Base-by-base conservation (phyloP, 2,113 vertebrate species). In the Nesogale talazaci region DNA sequence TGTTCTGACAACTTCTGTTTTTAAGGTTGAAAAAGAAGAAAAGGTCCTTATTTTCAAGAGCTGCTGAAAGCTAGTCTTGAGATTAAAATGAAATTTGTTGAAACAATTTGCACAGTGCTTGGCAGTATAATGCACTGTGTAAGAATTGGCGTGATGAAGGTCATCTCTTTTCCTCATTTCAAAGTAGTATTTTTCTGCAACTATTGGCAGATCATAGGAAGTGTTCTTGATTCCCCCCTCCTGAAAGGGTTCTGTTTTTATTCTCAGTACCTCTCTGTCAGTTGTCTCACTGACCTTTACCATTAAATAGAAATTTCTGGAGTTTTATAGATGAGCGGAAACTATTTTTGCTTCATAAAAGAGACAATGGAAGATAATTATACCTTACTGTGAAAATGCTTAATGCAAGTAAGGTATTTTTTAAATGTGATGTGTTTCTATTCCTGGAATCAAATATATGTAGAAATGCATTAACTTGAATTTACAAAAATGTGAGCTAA, bases 281-380 rank as follows among this genome's bases (percentile, higher is more conserved):
- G 34, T 69, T 92, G 20, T 92, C 84, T 70, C 63, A 72, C 12
- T 96, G 83, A 94, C 57, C 80, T 89, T 89, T 82, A 69, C 34
- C 19, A 52, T 36, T 93, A 87, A 82, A 67, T 25, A 16, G 59
- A 84, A 80, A 69, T 79, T 63, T 88, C 81, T 88, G 22, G 19
- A 86, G n/a, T 29, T 95, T 84, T 92, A 59, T 42, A 94, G 78
- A 93, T 78, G 46, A 83, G 36, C n/a, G 79, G 15, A 84, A 93
- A 75, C 67, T 89, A 90, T 87, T 94, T 95, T 95, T 96, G 92
- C 75, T 82, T 93, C 38, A 63, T 75, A 72, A 94, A 76, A 86
- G 83, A 94, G 59, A 93, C 77, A 96, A 87, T 75, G 34, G 57
- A 70, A 93, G 69, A 78, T 95, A 95, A 96, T 96, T 92, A 92